Evolutionary conservation across 2,888 invertebrate genomes (phyloP).

Genomic region (Neria commutata): DNA sequence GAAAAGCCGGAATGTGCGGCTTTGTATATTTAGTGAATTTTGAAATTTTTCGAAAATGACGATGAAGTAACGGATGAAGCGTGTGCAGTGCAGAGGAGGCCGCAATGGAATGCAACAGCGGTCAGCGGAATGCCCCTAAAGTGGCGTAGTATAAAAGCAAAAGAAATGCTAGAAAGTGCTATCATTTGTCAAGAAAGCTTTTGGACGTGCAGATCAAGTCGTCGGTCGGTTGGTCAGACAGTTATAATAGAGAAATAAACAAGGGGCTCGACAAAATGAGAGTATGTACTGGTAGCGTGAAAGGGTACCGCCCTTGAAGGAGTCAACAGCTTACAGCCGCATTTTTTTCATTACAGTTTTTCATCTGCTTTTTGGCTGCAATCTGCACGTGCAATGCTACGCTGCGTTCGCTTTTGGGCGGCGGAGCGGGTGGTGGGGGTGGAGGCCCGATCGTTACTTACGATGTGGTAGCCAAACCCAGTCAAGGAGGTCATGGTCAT

Average conservation of each 20-base stretch:
- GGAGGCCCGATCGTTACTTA: slow-evolving; percentile 17
- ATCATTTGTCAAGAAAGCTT: slow-evolving; percentile 46
- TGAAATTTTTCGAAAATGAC: neutral
- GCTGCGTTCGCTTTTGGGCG: slow-evolving; percentile 44
- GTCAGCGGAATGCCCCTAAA: slow-evolving; percentile 1
- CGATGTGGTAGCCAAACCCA: slow-evolving; percentile 19
- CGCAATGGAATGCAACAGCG: neutral
- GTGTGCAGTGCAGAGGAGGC: neutral
- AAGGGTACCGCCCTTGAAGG: slow-evolving; percentile 9
- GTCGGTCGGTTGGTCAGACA: slow-evolving; percentile 11
- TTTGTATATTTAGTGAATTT: neutral
- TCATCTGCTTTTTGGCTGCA: slow-evolving; percentile 47
- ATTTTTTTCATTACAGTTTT: slow-evolving; percentile 33
- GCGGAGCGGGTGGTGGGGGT: slow-evolving; percentile 26
- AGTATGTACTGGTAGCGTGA: slow-evolving; percentile 35
- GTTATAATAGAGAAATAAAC: neutral
- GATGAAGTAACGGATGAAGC: neutral
- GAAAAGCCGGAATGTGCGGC: slow-evolving; percentile 44
- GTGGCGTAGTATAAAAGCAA: slow-evolving; percentile 45
- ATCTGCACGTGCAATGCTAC: slow-evolving; percentile 45
- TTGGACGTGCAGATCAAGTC: slow-evolving; percentile 33
- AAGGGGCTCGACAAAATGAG: slow-evolving; percentile 37
- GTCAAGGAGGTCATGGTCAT: slow-evolving; percentile 21
- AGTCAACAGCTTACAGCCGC: slow-evolving; percentile 12
- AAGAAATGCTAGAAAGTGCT: slow-evolving; percentile 35